Base-by-base conservation (phyloP, 2,113 vertebrate genomes). In the Trinectes maculatus region DNA sequence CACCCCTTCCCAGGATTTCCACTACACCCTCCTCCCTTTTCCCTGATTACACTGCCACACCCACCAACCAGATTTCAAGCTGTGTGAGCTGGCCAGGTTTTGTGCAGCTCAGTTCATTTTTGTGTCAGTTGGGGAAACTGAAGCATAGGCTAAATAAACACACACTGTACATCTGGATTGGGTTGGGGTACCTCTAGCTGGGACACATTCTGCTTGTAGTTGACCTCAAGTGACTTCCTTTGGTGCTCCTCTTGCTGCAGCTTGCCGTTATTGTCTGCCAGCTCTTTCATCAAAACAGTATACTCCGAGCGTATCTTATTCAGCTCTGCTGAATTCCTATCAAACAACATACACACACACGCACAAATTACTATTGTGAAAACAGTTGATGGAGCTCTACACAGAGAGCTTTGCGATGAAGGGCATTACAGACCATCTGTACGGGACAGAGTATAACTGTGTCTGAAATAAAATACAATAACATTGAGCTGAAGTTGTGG, bases 201-300 rank as follows among this genome's bases (percentile, higher is more conserved):
- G 22, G 91, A 91, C 76, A 90, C 87, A 36, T 91, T 94, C 87
- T 98, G 96, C 86, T 94, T 93, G 84, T 93, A 94, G 67, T 90
- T 91, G 88, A 97, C 96, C 82, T 99, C 98, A 44, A 97, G 91
- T 15, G 91, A 95, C 91, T 98, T 98, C 91, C 96, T 97, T 83
- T 98, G 96, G 69, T 94, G 91, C 78, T 98, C 97, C 74, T 99
- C 97, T 74, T 99, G 96, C 89, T 98, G 96, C 68, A 98, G 78
- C 60, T 95, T 97, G 82, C 85, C 91, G 79, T 86, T 96, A 81
- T 93, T 96, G 72, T 99, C 98, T 1, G 92, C 88, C 86, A 99
- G 89, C 66, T 99, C 98, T 33, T 94, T 98, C 92, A 96, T 86
- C 85, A 99, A 90, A 57, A 94, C 79, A 0, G 94, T 89, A 21